phyloP scores from a whole-genome alignment of 1,140 invertebrate species.

The Drosophila ohnishii region DNA sequence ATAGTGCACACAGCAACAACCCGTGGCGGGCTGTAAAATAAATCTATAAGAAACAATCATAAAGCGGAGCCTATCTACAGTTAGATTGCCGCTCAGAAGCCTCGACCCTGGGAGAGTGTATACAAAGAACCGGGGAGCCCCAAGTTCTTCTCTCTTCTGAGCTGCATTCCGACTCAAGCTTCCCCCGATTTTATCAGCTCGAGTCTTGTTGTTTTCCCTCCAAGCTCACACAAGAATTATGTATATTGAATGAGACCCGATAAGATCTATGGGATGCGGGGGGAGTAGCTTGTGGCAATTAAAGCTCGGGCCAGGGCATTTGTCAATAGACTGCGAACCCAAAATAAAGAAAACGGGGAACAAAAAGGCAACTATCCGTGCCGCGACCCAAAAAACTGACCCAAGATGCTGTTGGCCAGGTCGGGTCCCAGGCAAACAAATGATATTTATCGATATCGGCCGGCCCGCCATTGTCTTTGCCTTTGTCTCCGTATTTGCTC shows the following conservation, averaged over 20 bases:
- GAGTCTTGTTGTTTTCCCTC: conserved; percentile 28
- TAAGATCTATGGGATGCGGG: conserved; percentile 35
- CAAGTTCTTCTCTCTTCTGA: neutral
- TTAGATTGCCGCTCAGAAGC: conserved; percentile 26
- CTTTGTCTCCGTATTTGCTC: conserved; percentile 23
- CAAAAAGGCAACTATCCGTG: conserved; percentile 26
- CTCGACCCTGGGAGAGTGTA: neutral
- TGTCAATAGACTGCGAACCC: conserved; percentile 58
- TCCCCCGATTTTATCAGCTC: conserved; percentile 53
- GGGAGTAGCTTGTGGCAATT: conserved; percentile 50
- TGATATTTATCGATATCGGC: conserved; percentile 62
- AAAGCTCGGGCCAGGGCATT: conserved; percentile 57
- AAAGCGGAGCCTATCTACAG: conserved; percentile 31
- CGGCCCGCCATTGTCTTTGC: conserved; percentile 57
- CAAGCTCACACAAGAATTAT: conserved; percentile 43
- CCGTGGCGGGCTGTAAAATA: conserved; percentile 44
- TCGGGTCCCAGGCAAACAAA: conserved; percentile 42
- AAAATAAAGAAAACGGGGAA: conserved; percentile 5
- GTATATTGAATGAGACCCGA: conserved; percentile 60
- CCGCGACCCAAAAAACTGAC: conserved; percentile 56
- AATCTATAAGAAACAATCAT: conserved; percentile 50
- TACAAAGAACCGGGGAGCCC: neutral
- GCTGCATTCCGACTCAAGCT: conserved; percentile 22
- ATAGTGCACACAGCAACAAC: conserved; percentile 28
- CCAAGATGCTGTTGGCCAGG: conserved; percentile 39